Evolutionary conservation across 2,888 invertebrate species (phyloP).

Genomic region (Pristionchus japonicus): DNA sequence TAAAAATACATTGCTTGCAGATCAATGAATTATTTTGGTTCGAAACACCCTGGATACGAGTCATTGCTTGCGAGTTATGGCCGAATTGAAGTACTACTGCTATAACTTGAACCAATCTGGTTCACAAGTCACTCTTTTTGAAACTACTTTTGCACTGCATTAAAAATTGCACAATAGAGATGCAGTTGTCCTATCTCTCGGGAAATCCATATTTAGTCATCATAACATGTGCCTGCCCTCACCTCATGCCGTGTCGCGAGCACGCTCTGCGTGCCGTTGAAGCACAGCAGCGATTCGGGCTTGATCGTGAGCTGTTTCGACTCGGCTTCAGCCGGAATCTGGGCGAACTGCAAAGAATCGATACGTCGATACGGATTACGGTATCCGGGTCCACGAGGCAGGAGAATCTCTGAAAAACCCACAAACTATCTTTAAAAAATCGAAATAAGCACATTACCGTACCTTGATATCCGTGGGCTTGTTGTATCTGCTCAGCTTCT

Average conservation of each 20-base stretch:
- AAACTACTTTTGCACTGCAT: background rate
- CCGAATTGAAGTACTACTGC: no score
- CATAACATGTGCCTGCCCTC: background rate
- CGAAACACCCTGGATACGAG: no score
- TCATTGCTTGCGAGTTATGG: no score
- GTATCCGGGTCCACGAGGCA: no score
- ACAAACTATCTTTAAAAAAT: no score
- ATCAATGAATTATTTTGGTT: no score
- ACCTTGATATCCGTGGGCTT: background rate
- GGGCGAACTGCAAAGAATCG: background rate
- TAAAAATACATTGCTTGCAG: no score
- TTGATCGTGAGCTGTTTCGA: constrained; percentile 50
- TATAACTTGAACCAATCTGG: no score
- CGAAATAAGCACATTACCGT: background rate
- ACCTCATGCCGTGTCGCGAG: constrained; percentile 61
- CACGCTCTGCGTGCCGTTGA: constrained; percentile 57
- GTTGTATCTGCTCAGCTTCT: background rate
- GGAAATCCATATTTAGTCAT: no score
- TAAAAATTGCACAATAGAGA: background rate
- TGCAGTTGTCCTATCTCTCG: background rate
- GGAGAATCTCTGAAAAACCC: no score
- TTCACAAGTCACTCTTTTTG: background rate
- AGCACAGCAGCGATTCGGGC: constrained; percentile 55
- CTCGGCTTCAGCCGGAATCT: constrained; percentile 28
- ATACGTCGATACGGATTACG: no score